Base-by-base conservation (phyloP, 2,888 invertebrate species). In the Chrysolina haemoptera region DNA sequence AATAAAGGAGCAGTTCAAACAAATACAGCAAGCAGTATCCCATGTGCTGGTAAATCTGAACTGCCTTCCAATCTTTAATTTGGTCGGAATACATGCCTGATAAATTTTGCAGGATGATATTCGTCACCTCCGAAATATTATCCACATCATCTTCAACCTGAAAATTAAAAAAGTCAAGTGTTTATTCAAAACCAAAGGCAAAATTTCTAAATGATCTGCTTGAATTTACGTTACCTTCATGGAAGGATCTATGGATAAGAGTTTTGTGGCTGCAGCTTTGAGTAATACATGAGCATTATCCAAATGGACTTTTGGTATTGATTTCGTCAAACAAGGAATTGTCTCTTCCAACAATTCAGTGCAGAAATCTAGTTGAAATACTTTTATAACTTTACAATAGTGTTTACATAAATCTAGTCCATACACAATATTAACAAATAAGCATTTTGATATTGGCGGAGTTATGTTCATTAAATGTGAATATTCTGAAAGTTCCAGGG, bases 361-460 rank as follows among this genome's bases (percentile, higher is more conserved):
- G 20, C 79, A 77, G 46, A 76, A 67, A 18, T 73, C 55, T 1
- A 84, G 53, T 20, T 84, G 83, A 35, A 86, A 77, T 62, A 76
- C 76, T 73, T 80, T 73, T 27, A 85, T 71, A 35, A 82, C 79
- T 62, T 69, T 71, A 59, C 81, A 80, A 65, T 80, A 84, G 71
- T 78, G 77, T 73, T 77, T 68, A 35, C 75, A 71, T 41, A 85
- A 69, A 76, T 84, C 78, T 43, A 85, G 70, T 6, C 74, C 81
- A 68, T 81, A 76, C 10, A 83, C 78, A n/a, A 85, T 70, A 77
- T 83, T 84, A 0, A 80, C 74, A 40, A 87, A 76, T 12, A 87
- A 64, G 76, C 86, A 87, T 79, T 83, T 85, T 5, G 87, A 86
- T 46, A 87, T 63, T 70, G 78, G 78, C 0, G 86, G 85, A 59